Evolutionary conservation across 2,113 vertebrate genomes (phyloP).

Genomic region (Hypanus sabinus): DNA sequence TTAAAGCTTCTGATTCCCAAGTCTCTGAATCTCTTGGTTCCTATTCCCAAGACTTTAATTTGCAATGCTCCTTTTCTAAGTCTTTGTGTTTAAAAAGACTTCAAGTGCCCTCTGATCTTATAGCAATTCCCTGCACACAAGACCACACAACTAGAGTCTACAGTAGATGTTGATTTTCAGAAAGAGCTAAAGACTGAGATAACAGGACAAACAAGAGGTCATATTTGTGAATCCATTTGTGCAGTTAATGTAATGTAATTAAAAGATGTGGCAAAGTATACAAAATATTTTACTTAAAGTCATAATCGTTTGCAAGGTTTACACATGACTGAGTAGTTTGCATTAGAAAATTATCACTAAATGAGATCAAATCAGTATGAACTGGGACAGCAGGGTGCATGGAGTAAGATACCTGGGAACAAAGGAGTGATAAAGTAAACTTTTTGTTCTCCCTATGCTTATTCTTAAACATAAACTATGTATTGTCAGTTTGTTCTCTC

Average conservation of each 20-base stretch:
- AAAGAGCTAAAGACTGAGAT: background rate
- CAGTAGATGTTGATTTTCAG: background rate
- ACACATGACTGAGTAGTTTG: background rate
- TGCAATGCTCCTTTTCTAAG: background rate
- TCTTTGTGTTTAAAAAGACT: background rate
- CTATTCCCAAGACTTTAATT: background rate
- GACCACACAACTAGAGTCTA: background rate
- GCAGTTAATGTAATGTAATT: background rate
- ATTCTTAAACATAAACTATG: background rate
- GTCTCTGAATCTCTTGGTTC: background rate
- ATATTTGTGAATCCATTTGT: background rate
- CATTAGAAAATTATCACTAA: background rate
- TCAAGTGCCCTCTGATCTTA: background rate
- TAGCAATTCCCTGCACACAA: background rate
- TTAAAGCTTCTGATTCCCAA: conserved; percentile 22
- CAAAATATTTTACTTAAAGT: background rate
- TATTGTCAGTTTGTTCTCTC: background rate
- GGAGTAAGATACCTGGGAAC: too few relatives aligned
- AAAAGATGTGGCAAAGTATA: background rate
- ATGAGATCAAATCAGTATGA: background rate
- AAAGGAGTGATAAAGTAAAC: background rate
- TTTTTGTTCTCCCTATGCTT: background rate
- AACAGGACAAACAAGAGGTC: background rate
- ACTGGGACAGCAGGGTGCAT: background rate
- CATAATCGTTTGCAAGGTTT: background rate